Evolutionary conservation across 2,797 vertebrate genomes (phyloP), one percentile per base, ranked within the genome.

Genomic region (Pantherophis vulpinus): DNA sequence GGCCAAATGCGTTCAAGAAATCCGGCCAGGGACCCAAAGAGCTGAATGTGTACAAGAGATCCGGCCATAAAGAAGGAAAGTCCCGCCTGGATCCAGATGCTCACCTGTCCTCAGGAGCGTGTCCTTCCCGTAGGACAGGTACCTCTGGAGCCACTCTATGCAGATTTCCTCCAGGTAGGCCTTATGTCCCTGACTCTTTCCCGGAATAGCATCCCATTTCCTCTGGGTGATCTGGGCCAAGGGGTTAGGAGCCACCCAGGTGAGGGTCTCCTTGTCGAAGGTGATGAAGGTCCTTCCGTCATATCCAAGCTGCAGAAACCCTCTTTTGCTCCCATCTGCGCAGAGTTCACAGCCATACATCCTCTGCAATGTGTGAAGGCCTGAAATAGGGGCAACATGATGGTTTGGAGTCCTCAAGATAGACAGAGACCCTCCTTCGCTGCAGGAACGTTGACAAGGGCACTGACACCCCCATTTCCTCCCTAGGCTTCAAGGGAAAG

Each of bases 31-130:
- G 3, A 20, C 18, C 18, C 32, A 79, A 37, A 79, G 32, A 18
- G 18, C 8, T 2, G 0, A 42, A 23, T 10, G 18, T 0, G 0
- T 10, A 0, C 7, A 32, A 42, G 32, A 79, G 18, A 42, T 74
- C 3, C 1, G 0, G 7, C 8, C 18, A 1, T 10, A 20, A 42
- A 42, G 18, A 32, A 79, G 70, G 32, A 42, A 42, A 42, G 32
- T 23, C n/a, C 8, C 10, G 6, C 32, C 70, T 23, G 18, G 7
- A 37, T 9, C 8, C 70, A 42, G 18, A 37, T 8, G 16, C 32
- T 60, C 90, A 91, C 94, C 90, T 91, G 5, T 92, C 11, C 83
- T 23, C 6, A 92, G 70, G 8, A 91, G 90, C 0, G 2, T 47
- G 70, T 91, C 56, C 0, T 86, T 91, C 25, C 70, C 56, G 0